Conservation (phyloP, 1,140 invertebrate genomes). For the Carposina sasakii region DNA sequence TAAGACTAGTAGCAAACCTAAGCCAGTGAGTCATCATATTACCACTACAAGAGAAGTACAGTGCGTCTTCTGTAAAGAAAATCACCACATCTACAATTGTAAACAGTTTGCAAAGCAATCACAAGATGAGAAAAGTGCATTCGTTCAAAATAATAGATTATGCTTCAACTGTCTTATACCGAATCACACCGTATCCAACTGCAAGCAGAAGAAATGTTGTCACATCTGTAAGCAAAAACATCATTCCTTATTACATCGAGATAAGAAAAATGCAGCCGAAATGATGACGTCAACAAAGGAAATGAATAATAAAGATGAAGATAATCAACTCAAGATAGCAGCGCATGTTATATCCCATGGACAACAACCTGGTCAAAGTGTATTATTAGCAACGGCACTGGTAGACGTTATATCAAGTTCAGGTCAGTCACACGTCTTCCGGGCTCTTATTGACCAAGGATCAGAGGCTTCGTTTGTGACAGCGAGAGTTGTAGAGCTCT, state of each 20-base stretch:
- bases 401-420: slow-evolving; percentile 14
- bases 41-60: too few relatives aligned
- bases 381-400: slow-evolving; percentile 21
- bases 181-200: slow-evolving; percentile 10
- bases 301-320: too few relatives aligned
- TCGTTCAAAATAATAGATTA: slow-evolving; percentile 15
- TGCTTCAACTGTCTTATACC: slow-evolving; percentile 21
- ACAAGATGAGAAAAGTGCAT: slow-evolving; percentile 15
- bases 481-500: slow-evolving; percentile 3
- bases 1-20: not conserved
- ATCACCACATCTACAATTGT: slow-evolving; percentile 21
- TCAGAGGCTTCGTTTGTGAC: slow-evolving; percentile 8
- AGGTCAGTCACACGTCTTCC: slow-evolving; percentile 11
- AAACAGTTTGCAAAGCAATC: slow-evolving; percentile 17
- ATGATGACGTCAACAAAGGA: not conserved
- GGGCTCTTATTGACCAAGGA: slow-evolving; percentile 10
- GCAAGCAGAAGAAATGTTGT: slow-evolving; percentile 10
- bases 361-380: slow-evolving; percentile 5
- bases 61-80: too few relatives aligned
- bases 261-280: not conserved
- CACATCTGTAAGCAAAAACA: slow-evolving; percentile 14
- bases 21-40: not conserved
- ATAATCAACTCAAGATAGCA: too few relatives aligned
- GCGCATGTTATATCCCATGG: slow-evolving; percentile 16
- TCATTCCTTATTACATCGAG: too few relatives aligned